These are phyloP conservation scores for Hyppa rectilinea DNA, from an alignment of 2,888 invertebrate genomes.

Conservation along the genomic window DNA sequence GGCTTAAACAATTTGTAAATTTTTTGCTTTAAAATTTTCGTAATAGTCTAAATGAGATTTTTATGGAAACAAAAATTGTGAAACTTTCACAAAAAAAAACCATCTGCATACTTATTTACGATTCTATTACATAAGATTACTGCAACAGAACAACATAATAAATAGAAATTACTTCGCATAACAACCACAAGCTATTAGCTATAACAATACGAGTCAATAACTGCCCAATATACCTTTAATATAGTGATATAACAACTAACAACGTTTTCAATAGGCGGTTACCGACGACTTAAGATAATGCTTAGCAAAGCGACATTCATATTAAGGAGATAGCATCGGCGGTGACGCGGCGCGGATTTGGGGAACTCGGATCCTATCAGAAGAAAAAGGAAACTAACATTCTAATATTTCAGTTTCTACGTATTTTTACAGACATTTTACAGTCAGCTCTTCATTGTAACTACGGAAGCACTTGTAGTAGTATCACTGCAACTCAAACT, in stretches of 20 bases:
- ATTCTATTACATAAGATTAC: neutral
- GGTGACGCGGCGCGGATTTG: conserved; percentile 35
- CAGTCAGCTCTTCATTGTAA: no score
- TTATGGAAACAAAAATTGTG: no score
- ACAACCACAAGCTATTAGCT: conserved; percentile 9
- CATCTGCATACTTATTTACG: neutral
- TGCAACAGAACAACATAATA: conserved; percentile 4
- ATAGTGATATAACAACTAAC: conserved; percentile 21
- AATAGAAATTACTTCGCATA: neutral
- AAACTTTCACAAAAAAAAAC: no score
- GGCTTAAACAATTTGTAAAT: no score
- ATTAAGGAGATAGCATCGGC: conserved; percentile 56
- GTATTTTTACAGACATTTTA: neutral
- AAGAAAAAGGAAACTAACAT: neutral
- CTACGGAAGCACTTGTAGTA: no score
- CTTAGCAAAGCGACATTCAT: conserved; percentile 59
- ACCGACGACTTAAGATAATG: conserved; percentile 53
- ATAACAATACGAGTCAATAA: conserved; percentile 30
- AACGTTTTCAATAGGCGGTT: conserved; percentile 50
- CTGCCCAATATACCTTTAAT: conserved; percentile 16
- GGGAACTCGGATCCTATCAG: neutral
- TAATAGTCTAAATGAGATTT: no score
- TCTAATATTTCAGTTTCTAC: neutral
- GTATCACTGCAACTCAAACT: no score
- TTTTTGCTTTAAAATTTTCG: no score